Base-by-base conservation (phyloP, 64 coral and sea anemone species). In the Orbicella faveolata region DNA sequence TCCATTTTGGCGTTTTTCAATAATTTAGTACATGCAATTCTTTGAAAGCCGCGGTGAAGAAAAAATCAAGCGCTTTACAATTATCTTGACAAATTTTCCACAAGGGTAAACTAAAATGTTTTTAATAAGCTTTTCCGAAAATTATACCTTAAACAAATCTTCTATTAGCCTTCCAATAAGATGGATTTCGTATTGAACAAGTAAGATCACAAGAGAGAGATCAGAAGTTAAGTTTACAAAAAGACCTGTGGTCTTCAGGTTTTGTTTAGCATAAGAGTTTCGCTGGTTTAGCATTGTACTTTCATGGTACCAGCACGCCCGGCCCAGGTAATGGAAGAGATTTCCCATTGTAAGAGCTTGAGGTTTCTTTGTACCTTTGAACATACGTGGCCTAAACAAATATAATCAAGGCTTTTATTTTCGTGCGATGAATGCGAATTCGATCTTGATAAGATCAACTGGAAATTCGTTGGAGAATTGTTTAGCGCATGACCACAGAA, bases 321-420 rank as follows among this genome's bases (percentile, higher is more conserved):
- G 23, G 9, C 65, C 41, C 80, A 39, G 80, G 80, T 83, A 37
- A 20, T 41, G 9, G n/a, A 26, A 70, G 44, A 73, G 82, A 72
- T 14, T 16, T 52, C 52, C 20, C 65, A 70, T 85, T 85, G 82
- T 85, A 85, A 72, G 1, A 53, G 0, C 19, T 25, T 21, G 41
- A 30, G 13, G 12, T 73, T 72, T 65, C 59, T 53, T 85, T 41
- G 62, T 68, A 73, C 12, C 23, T 41, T 52, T 73, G 63, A 83
- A 83, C 14, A 41, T 83, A 83, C 81, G 81, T 83, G 81, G 81
- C 81, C 44, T 21, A 85, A 85, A 83, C 81, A 83, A 73, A 72
- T 39, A 73, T 4, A 84, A 53, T 12, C 21, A 85, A 20, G 9
- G 15, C 23, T 36, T 59, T 59, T 59, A 14, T 65, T 36, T 70